These are phyloP conservation scores for Eugnorisma glareosa DNA, from an alignment of 2,888 invertebrate species.

Conservation along the genomic window DNA sequence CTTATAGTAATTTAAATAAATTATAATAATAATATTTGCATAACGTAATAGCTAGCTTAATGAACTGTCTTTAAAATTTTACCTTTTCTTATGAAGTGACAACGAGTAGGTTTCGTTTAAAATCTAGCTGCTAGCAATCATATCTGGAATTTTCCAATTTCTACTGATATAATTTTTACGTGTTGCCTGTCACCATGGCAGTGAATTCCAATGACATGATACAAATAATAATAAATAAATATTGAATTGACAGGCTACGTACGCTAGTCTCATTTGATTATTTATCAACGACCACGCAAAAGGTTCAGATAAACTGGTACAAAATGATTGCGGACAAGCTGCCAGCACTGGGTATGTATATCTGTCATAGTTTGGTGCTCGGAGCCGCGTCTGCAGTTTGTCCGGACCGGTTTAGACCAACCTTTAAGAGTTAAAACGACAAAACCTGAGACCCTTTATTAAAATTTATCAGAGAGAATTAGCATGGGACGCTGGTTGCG, in stretches of 20 bases:
- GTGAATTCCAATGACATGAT: too few species aligned
- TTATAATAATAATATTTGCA: conserved; percentile 29
- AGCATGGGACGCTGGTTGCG: conserved; percentile 14
- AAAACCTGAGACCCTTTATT: conserved; percentile 1
- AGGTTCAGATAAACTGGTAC: neutral
- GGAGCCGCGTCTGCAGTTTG: neutral
- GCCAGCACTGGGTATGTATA: neutral
- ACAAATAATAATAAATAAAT: neutral
- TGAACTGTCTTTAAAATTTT: conserved; percentile 2
- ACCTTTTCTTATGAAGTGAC: neutral
- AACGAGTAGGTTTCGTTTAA: neutral
- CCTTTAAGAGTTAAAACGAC: neutral
- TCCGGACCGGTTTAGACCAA: neutral
- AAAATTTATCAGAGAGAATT: conserved; percentile 19
- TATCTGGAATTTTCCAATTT: neutral
- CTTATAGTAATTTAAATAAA: conserved; percentile 14
- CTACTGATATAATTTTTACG: neutral
- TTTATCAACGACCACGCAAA: neutral
- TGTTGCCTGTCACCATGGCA: neutral
- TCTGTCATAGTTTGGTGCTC: neutral
- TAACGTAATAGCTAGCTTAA: conserved; percentile 3
- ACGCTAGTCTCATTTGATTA: too few species aligned
- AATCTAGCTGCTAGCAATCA: too few species aligned
- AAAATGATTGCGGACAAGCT: neutral
- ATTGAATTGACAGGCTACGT: too few species aligned